A percentile compares a stretch with the other conserved stretches of the same genome.
These are phyloP conservation scores for Meta bourneti DNA, from an alignment of 2,888 invertebrate species.

Conservation along the genomic window DNA sequence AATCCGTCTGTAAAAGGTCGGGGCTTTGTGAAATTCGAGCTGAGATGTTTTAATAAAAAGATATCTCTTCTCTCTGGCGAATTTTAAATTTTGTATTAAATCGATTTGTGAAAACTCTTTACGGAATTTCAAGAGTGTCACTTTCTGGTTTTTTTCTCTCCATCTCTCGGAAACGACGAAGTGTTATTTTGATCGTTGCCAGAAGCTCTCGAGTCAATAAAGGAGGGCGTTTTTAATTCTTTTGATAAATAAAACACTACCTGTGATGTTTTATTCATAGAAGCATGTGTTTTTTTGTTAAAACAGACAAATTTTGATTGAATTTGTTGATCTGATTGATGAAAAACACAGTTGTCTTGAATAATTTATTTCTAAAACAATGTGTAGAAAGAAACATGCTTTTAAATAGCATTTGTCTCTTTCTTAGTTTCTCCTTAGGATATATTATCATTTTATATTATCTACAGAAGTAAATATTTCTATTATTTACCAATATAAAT, in stretches of 20 bases:
- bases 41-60: conserved; percentile 59
- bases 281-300: no score
- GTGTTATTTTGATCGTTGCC: neutral
- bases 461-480: no score
- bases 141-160: neutral
- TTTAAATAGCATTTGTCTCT: no score
- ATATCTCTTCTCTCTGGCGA: conserved; percentile 3
- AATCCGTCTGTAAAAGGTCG: conserved; percentile 9
- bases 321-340: no score
- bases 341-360: no score
- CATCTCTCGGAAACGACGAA: neutral
- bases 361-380: no score
- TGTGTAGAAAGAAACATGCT: no score
- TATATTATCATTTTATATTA: no score
- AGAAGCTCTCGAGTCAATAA: neutral
- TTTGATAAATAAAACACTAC: neutral
- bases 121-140: neutral
- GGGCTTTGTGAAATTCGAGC: conserved; percentile 31
- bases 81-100: conserved; percentile 31
- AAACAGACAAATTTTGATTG: no score
- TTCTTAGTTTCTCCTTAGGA: no score
- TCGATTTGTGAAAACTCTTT: conserved; percentile 34
- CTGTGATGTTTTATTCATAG: neutral
- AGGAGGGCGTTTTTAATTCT: neutral
- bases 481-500: no score